Percentiles rank a stretch among this genome's conserved stretches.
Evolutionary conservation across 2,888 invertebrate genomes (phyloP).

Genomic region (Allygus modestus): DNA sequence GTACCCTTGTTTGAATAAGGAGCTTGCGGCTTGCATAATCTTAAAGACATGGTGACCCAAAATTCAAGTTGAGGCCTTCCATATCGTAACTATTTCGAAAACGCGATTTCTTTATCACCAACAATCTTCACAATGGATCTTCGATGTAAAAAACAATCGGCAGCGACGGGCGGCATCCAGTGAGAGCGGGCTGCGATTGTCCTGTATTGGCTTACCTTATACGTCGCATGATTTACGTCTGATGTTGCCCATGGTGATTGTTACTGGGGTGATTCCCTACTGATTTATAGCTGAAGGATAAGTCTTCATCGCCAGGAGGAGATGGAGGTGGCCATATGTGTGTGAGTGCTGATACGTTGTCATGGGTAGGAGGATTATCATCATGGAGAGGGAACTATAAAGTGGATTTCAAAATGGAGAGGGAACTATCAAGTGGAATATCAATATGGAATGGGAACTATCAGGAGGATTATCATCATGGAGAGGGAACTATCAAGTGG

Average conservation of each 20-base stretch:
- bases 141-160: not conserved
- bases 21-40: no score
- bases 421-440: no score
- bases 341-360: not conserved
- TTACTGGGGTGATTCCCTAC: not conserved
- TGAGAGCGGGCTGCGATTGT: not conserved
- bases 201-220: constrained; percentile 25
- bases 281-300: not conserved
- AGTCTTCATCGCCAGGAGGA: constrained; percentile 9
- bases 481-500: no score
- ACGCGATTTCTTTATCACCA: constrained; percentile 12
- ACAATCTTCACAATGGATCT: not conserved
- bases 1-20: no score
- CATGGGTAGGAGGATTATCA: no score
- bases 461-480: no score
- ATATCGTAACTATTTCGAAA: not conserved
- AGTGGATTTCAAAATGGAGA: no score
- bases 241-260: not conserved
- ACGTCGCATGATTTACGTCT: constrained; percentile 28
- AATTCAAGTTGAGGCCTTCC: not conserved
- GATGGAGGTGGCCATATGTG: not conserved
- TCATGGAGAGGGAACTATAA: no score
- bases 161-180: not conserved
- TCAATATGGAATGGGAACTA: no score
- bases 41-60: not conserved